Evolutionary conservation across 64 coral and sea anemone species (phyloP), one percentile per base, ranked within the genome.

Genomic region (Anthopleura sola): DNA sequence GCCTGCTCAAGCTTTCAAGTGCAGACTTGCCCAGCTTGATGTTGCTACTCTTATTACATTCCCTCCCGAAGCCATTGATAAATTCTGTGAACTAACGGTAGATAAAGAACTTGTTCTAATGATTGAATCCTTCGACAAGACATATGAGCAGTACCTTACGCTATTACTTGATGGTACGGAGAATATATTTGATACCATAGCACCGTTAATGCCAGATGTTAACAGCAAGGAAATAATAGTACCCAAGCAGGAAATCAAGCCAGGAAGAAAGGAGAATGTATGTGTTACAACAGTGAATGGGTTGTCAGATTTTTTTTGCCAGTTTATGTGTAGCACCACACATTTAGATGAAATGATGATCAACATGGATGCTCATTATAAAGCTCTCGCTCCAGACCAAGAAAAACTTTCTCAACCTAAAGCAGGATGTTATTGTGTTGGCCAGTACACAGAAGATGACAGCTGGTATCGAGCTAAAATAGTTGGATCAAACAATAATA

Each of bases 271-370:
- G 18, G 96, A 98, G 75, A 49, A 88, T 44, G 87, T 94, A 29
- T 82, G 93, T n/a, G 81, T 98, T 23, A 93, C 96, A 87, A 91
- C 81, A 31, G 90, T 84, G 29, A 75, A 84, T 56, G 87, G 37
- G 48, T 84, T 92, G 75, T 80, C 92, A 6, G 87, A 90, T 32
- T 98, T 98, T 78, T 98, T 89, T 78, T 98, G 96, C 51, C 96
- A 99, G 85, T 37, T 99, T 23, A 91, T 99, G 37, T 92, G 82
- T 46, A 92, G 87, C 83, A 46, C 87, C 2, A 32, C 80, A 28
- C 36, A 87, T 12, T 75, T 98, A 12, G 92, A 94, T 74, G 81
- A 79, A 24, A 80, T 98, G 79, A 98, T 98, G 96, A 75, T 78
- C 36, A 83, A 39, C 34, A 60, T 98, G 58, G 84, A 66, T 9